Conservation (phyloP, 2,797 vertebrate genomes). For the Buceros bicornis region DNA sequence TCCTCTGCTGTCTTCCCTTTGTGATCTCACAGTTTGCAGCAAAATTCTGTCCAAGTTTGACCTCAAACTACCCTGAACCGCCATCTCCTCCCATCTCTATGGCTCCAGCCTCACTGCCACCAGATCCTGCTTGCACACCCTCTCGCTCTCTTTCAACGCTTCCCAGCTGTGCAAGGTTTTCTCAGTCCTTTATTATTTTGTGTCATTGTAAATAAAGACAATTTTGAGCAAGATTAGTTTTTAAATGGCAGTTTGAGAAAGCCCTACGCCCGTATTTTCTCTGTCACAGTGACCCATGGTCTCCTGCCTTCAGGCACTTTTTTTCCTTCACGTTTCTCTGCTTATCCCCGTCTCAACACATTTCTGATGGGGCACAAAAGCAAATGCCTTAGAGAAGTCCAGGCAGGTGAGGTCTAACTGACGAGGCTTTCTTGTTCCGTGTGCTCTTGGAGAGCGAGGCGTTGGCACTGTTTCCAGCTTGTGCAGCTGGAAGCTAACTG, state of each 20-base stretch:
- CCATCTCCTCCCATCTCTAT: not conserved
- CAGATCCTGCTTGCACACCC: not conserved
- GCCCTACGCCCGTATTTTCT: not conserved
- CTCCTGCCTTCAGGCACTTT: not conserved
- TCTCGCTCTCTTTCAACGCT: not conserved
- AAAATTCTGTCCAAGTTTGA: not conserved
- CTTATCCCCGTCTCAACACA: not conserved
- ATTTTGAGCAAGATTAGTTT: not conserved
- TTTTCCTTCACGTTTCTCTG: not conserved
- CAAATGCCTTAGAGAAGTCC: not conserved
- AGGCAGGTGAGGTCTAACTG: not conserved
- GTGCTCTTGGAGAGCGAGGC: fast-evolving
- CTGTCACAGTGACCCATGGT: not conserved
- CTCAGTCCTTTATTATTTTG: not conserved
- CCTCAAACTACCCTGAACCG: not conserved
- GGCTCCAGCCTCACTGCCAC: not conserved
- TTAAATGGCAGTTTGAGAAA: not conserved
- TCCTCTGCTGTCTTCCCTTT: not conserved
- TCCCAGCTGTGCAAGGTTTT: not conserved
- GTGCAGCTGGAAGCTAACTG: not conserved
- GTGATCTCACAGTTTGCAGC: not conserved
- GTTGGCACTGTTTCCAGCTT: not conserved
- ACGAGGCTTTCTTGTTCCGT: not conserved
- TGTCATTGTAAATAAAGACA: not conserved
- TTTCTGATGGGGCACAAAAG: not conserved